Evolutionary conservation across 2,113 vertebrate species (phyloP).

Genomic region (Lasiurus borealis): DNA sequence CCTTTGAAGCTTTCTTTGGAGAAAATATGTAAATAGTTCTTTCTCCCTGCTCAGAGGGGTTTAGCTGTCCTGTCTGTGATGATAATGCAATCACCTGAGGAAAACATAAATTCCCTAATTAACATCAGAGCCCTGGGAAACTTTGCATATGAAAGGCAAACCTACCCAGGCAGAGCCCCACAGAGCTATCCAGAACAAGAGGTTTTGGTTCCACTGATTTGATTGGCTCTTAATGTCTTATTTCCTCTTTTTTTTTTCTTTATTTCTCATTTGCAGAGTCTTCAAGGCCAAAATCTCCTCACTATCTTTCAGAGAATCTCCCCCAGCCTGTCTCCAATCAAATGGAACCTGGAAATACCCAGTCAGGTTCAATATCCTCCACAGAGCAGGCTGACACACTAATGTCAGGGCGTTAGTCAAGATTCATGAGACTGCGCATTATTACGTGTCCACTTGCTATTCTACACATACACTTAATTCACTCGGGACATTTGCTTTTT

Average conservation of each 20-base stretch:
- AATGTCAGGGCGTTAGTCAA: neutral
- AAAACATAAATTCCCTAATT: conserved; percentile 73
- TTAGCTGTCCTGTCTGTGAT: conserved; percentile 59
- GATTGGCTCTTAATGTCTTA: conserved; percentile 55
- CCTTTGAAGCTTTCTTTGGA: conserved; percentile 64
- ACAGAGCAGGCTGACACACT: neutral
- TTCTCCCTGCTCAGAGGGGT: conserved; percentile 5
- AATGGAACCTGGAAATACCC: neutral
- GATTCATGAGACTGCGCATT: neutral
- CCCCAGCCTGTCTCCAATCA: neutral
- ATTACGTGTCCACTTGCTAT: neutral
- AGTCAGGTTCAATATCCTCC: neutral
- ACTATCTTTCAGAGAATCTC: neutral
- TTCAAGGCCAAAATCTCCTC: conserved; percentile 38
- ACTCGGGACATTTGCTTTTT: neutral
- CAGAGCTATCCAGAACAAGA: conserved; percentile 37
- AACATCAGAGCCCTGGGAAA: conserved; percentile 54
- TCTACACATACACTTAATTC: neutral
- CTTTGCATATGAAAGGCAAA: conserved; percentile 46
- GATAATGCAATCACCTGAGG: conserved; percentile 77
- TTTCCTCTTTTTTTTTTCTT: neutral
- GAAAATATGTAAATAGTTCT: conserved; percentile 60
- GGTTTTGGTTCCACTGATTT: conserved; percentile 40
- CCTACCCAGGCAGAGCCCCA: too few species aligned
- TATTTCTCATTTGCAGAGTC: conserved; percentile 38